Conservation (phyloP, 2,113 vertebrate species). For the Neopipo cinnamomea region DNA sequence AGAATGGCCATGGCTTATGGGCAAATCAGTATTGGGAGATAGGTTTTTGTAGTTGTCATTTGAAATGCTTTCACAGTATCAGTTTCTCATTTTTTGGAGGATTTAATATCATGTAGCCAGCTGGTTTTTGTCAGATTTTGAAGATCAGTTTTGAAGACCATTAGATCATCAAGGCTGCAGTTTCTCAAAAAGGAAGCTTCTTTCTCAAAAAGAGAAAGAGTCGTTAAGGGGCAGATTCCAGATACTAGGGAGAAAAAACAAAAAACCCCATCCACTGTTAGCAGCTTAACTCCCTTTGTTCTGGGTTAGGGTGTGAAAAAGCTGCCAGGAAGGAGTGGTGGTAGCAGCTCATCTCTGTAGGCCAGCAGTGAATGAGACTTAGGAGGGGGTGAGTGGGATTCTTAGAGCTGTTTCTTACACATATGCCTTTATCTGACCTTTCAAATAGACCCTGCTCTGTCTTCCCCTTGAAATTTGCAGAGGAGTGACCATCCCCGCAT, state of each 20-base stretch:
- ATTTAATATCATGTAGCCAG: not conserved
- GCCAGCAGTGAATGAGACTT: not conserved
- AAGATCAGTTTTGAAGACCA: not conserved
- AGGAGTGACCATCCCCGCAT: not conserved
- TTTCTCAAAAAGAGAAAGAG: not conserved
- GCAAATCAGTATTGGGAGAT: not conserved
- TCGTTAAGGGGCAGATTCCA: not conserved
- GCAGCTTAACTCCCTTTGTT: not conserved
- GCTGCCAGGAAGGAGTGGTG: not conserved
- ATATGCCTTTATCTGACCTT: not conserved
- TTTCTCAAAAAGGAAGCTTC: not conserved
- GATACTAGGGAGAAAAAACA: not conserved
- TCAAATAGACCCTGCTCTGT: not conserved
- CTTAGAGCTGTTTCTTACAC: not conserved
- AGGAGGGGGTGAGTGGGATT: not conserved
- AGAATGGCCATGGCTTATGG: not conserved
- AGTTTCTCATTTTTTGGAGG: not conserved
- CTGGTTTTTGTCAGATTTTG: not conserved
- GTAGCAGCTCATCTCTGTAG: not conserved
- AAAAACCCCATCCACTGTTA: not conserved
- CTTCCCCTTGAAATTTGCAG: not conserved
- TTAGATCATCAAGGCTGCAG: not conserved
- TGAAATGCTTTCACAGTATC: not conserved
- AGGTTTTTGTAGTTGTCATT: not conserved
- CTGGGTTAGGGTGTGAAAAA: not conserved